Evolutionary conservation across 2,888 invertebrate genomes (phyloP).

Genomic region (Stictocephala bisonia): DNA sequence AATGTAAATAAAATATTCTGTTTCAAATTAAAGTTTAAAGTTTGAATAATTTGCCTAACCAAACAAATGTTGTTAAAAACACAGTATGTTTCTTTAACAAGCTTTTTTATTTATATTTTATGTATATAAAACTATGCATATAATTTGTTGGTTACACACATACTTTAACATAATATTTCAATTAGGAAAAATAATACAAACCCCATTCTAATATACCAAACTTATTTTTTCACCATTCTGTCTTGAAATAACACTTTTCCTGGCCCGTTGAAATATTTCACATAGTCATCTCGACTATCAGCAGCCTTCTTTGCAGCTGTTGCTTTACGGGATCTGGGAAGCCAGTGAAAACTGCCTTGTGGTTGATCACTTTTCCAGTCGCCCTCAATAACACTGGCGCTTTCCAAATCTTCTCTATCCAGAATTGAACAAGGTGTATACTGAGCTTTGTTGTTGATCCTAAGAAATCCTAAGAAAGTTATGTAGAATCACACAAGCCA

Average conservation of each 20-base stretch:
- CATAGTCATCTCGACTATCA: slow-evolving; percentile 4
- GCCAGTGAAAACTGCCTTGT: background rate
- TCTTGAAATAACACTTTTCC: slow-evolving; percentile 13
- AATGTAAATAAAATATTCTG: too few relatives aligned
- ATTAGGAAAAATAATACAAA: too few relatives aligned
- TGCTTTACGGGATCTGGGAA: background rate
- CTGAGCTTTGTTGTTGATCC: background rate
- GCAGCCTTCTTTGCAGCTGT: background rate
- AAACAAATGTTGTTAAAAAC: too few relatives aligned
- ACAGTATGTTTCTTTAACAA: too few relatives aligned
- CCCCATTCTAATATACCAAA: too few relatives aligned
- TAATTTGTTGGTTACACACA: too few relatives aligned
- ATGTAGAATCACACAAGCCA: background rate
- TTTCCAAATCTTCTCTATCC: slow-evolving; percentile 10
- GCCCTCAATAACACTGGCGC: background rate
- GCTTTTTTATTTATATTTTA: too few relatives aligned
- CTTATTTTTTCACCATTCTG: slow-evolving; percentile 17
- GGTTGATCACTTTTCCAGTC: background rate
- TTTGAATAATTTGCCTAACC: too few relatives aligned
- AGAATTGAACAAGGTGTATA: background rate
- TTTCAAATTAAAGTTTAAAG: too few relatives aligned
- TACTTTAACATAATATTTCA: too few relatives aligned
- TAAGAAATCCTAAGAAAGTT: slow-evolving; percentile 17
- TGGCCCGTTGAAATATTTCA: slow-evolving; percentile 5
- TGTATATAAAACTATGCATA: too few relatives aligned